Base-by-base conservation (phyloP, 1,140 invertebrate species). In the Cheumatopsyche charites region DNA sequence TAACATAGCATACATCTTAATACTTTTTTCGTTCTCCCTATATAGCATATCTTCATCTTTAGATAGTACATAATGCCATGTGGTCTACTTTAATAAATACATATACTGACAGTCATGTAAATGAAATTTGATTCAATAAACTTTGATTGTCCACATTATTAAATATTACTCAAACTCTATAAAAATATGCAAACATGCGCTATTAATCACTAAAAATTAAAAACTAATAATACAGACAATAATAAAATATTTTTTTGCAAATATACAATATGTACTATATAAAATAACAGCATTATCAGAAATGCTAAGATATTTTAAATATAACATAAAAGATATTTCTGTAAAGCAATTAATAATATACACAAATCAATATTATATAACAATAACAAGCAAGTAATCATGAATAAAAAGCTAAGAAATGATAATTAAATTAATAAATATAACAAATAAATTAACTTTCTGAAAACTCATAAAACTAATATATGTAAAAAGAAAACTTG, bases 391-490 rank as follows among this genome's bases (percentile, higher is more conserved):
- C 19, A 52, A 73, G 71, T 65, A 49, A 45, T 62, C 66, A 72
- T 70, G 71, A 62, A 63, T 72, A 62, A 75, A 73, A 75, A 71
- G 71, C 74, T 62, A 68, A 62, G 63, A 68, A 73, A 61, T 29
- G 71, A 63, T 52, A 68, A 71, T 66, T 55, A 70, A 71, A 73
- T 71, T 52, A 41, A 68, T 68, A 66, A 67, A 75, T 66, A 75
- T 75, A 75, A 73, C 71, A 75, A 75, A 75, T 73, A 75, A 75
- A 75, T 75, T 67, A 29, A 21, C 63, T 55, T 52, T 52, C 19
- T 52, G 47, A 52, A 52, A 52, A 17, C 17, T 17, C n/a, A 17
- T 19, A 52, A 52, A 52, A 17, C 19, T 17, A 17, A 52, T 52
- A 17, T 17, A 13, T 17, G 19, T 52, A 15, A 15, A 52, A 52